A percentile compares a stretch with the other conserved stretches of the same genome.
Evolutionary conservation across 2,797 vertebrate genomes (phyloP).

Genomic region (Poecilia gillii): DNA sequence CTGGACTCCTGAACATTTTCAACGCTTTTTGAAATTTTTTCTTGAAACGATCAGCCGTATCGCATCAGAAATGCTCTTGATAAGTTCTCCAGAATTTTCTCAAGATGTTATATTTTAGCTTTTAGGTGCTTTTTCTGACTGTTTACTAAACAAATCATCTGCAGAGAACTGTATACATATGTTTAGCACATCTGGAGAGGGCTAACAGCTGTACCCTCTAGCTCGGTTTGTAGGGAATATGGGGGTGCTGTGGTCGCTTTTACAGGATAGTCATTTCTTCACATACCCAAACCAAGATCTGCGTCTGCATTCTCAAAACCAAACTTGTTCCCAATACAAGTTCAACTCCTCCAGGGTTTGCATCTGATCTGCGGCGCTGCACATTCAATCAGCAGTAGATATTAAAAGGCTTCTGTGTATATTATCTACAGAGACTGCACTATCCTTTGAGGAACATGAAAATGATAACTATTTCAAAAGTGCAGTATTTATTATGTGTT

Average conservation of each 20-base stretch:
- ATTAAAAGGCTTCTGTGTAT: slow-evolving; percentile 13
- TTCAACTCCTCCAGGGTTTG: neutral
- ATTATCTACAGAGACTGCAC: neutral
- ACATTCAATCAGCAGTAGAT: neutral
- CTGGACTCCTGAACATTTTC: neutral
- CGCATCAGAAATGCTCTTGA: neutral
- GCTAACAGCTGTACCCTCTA: neutral
- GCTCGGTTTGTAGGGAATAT: neutral
- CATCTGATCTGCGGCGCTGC: neutral
- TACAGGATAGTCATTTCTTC: neutral
- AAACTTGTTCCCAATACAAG: neutral
- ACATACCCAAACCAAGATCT: neutral
- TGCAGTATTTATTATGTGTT: slow-evolving; percentile 69
- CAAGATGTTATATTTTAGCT: neutral
- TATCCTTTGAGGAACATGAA: slow-evolving; percentile 35
- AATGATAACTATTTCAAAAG: slow-evolving; percentile 56
- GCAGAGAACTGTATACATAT: neutral
- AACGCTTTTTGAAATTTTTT: neutral
- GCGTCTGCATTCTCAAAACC: neutral
- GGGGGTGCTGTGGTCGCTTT: neutral
- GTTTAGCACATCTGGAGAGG: neutral
- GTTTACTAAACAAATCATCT: neutral
- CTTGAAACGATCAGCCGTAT: neutral
- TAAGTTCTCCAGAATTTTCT: neutral
- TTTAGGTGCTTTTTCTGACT: neutral